Evolutionary conservation across 1,140 invertebrate genomes (phyloP).

Genomic region (Hetaerina americana): DNA sequence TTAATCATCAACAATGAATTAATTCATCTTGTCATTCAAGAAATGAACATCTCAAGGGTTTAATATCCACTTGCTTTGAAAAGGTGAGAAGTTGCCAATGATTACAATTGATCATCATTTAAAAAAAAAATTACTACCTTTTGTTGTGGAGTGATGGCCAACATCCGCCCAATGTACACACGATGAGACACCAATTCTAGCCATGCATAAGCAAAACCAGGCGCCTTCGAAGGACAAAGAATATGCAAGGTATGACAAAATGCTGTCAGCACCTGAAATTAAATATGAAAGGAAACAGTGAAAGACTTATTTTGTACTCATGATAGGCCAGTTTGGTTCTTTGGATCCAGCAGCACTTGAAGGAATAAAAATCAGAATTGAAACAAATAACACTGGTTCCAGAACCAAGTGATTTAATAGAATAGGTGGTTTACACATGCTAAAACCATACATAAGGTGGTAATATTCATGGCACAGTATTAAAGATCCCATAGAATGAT

Average conservation of each 20-base stretch:
- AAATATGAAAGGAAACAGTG: no score
- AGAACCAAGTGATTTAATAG: no score
- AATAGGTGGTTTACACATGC: no score
- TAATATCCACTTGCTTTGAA: slow-evolving; percentile 36
- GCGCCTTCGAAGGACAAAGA: slow-evolving; percentile 83
- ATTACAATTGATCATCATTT: background rate
- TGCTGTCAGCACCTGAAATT: slow-evolving; percentile 68
- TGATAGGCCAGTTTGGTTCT: no score
- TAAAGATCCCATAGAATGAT: no score
- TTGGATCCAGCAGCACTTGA: no score
- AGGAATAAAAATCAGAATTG: no score
- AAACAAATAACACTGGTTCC: no score
- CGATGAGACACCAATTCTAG: slow-evolving; percentile 92
- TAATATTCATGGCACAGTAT: no score
- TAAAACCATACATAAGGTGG: no score
- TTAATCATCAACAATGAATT: background rate
- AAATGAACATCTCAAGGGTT: slow-evolving; percentile 1
- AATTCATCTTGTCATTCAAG: background rate
- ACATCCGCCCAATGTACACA: slow-evolving; percentile 86
- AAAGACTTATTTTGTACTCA: no score
- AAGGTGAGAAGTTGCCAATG: slow-evolving; percentile 10
- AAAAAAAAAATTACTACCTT: slow-evolving; percentile 27
- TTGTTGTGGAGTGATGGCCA: slow-evolving; percentile 67
- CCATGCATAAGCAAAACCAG: slow-evolving; percentile 97
- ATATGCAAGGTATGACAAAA: slow-evolving; percentile 88